Conservation (phyloP, 2,888 invertebrate genomes). For the Protodeltote pygarga region DNA sequence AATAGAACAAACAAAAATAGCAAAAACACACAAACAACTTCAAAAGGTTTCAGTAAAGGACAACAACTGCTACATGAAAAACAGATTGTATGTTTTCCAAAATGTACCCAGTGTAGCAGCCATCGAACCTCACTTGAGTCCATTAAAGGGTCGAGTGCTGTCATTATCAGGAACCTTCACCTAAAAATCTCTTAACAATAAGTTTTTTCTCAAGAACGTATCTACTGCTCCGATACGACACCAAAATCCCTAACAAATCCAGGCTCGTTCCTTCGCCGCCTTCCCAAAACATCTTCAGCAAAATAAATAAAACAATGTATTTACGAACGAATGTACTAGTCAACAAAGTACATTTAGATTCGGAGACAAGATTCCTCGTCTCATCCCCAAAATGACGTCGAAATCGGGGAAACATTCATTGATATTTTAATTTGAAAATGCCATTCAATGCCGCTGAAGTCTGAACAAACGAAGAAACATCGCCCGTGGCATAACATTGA, state of each 20-base stretch:
- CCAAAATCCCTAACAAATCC: conserved; percentile 67
- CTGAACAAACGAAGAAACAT: conserved; percentile 31
- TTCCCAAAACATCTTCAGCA: conserved; percentile 54
- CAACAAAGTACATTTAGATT: conserved; percentile 20
- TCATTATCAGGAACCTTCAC: conserved; percentile 66
- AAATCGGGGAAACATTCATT: conserved; percentile 22
- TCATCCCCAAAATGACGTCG: no score
- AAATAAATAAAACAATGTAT: conserved; percentile 49
- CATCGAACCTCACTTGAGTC: conserved; percentile 57
- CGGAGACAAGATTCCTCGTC: conserved; percentile 6
- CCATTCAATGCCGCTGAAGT: conserved; percentile 21
- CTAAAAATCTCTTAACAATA: conserved; percentile 58
- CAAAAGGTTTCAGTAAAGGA: conserved; percentile 41
- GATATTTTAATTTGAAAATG: conserved; percentile 46
- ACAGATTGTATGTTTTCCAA: conserved; percentile 45
- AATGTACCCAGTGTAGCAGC: conserved; percentile 43
- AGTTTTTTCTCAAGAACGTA: conserved; percentile 65
- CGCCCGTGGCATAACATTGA: conserved; percentile 11
- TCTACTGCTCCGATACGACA: conserved; percentile 53
- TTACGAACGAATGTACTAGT: conserved; percentile 19
- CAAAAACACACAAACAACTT: conserved; percentile 20
- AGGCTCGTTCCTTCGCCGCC: conserved; percentile 44
- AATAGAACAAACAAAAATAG: conserved; percentile 30
- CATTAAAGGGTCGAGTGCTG: conserved; percentile 55
- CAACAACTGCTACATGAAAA: conserved; percentile 31